phyloP scores from a whole-genome alignment of 2,113 vertebrate species.

The Tangachromis dhanisi region DNA sequence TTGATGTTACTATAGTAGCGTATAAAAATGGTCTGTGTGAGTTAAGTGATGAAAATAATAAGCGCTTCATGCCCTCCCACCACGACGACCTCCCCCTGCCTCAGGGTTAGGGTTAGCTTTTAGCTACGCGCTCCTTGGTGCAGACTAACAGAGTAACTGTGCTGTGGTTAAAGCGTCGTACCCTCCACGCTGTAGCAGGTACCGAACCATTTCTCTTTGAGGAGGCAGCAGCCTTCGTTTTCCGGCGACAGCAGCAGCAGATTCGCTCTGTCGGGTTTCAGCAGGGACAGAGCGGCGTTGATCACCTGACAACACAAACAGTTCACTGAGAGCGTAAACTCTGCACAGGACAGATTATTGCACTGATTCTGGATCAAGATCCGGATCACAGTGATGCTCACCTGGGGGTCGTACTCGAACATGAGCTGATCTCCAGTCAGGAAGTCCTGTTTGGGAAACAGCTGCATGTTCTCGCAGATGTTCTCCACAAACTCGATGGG shows the following conservation, averaged over 20 bases:
- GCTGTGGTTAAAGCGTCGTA: neutral
- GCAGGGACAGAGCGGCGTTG: slow-evolving; percentile 73
- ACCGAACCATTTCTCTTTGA: slow-evolving; percentile 89
- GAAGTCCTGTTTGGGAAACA: slow-evolving; percentile 86
- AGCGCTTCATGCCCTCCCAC: neutral
- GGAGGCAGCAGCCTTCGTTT: slow-evolving; percentile 82
- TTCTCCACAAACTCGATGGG: slow-evolving; percentile 92
- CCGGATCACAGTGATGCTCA: neutral
- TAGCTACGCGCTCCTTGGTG: neutral
- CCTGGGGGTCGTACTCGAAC: slow-evolving; percentile 75
- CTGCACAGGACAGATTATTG: neutral
- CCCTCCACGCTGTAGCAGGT: slow-evolving; percentile 86
- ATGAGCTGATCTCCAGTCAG: slow-evolving; percentile 92
- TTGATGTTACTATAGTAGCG: neutral
- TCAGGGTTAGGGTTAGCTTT: neutral
- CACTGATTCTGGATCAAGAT: neutral
- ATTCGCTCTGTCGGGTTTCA: slow-evolving; percentile 83
- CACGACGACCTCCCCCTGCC: accelerated
- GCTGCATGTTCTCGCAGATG: slow-evolving; percentile 97
- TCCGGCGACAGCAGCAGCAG: slow-evolving; percentile 86
- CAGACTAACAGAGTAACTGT: neutral
- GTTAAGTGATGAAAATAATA: neutral
- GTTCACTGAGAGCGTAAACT: neutral
- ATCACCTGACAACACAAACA: slow-evolving; percentile 75
- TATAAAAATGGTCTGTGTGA: neutral